Conservation (phyloP, 2,888 invertebrate species). For the Autographa gamma region DNA sequence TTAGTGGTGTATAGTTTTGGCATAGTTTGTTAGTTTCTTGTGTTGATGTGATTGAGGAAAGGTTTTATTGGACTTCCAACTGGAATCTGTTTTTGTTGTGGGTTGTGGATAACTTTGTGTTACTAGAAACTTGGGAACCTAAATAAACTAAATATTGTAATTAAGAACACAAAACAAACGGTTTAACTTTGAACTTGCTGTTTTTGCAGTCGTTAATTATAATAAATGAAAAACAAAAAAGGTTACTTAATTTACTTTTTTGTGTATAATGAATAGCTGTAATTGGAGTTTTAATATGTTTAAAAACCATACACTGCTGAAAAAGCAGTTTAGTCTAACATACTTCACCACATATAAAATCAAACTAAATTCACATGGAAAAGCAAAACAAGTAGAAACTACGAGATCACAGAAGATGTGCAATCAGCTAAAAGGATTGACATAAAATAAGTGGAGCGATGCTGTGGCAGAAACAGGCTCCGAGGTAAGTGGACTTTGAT, state of each 20-base stretch:
- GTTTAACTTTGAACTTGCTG: too few relatives aligned
- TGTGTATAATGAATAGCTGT: too few relatives aligned
- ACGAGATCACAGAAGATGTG: conserved; percentile 36
- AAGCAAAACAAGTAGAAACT: conserved; percentile 3
- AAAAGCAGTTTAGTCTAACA: too few relatives aligned
- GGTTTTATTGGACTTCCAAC: background rate
- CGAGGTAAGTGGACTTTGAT: background rate
- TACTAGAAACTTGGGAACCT: too few relatives aligned
- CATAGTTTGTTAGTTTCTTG: background rate
- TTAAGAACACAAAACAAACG: too few relatives aligned
- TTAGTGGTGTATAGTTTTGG: background rate
- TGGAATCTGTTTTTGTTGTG: background rate
- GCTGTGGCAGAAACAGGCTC: background rate
- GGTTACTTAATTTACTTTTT: too few relatives aligned
- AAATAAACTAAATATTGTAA: too few relatives aligned
- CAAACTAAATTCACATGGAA: conserved; percentile 13
- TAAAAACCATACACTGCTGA: too few relatives aligned
- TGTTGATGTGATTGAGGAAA: background rate
- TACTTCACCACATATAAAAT: background rate
- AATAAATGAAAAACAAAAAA: too few relatives aligned
- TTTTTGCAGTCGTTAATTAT: too few relatives aligned
- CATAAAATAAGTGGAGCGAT: conserved; percentile 25
- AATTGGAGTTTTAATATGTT: too few relatives aligned
- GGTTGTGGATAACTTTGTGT: too few relatives aligned
- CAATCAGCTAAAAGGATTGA: conserved; percentile 53